Base-by-base conservation (phyloP, 2,113 vertebrate genomes). In the Garra rufa region DNA sequence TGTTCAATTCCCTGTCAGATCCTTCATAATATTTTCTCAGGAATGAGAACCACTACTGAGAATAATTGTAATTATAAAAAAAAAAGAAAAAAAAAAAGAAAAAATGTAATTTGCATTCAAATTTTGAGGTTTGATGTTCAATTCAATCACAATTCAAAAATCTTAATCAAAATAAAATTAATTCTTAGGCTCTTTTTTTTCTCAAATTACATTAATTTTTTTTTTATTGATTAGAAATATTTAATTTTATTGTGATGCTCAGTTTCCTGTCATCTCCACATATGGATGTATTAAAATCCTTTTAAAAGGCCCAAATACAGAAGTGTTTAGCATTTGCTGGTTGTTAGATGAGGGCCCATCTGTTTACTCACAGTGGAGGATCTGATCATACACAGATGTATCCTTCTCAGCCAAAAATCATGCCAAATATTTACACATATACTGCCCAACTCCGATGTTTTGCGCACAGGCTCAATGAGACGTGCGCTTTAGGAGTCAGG, bases 331-430 rank as follows among this genome's bases (percentile, higher is more conserved):
- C 70, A 67, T 67, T 30, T 76, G 59, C 79, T 67, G 26, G 71
- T 85, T 24, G 59, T 65, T 71, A 26, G 84, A 73, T 43, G 55
- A 76, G 73, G 38, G 71, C 67, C 87, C 85, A 84, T 86, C 85
- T 83, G 87, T 85, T 84, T 84, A 83, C 81, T 87, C 80, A 61
- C 26, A 82, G 71, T 24, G 24, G 84, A 85, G 46, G 46, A 34
- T 65, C 85, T 52, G 79, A 69, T 85, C 85, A 76, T 69, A 57
- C 71, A n/a, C 71, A 85, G 78, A 82, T 82, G 85, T 24, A 3
- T 82, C 59, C 38, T 38, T 71, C 84, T 67, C 61, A n/a, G 84
- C 73, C 19, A 43, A 81, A 81, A 70, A 21, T 76, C 14, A 34
- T 65, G 26, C 30, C 59, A 52, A 82, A 57, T 85, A 76, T 85